Evolutionary conservation across 2,797 vertebrate genomes (phyloP).

Genomic region (Perodicticus potto): DNA sequence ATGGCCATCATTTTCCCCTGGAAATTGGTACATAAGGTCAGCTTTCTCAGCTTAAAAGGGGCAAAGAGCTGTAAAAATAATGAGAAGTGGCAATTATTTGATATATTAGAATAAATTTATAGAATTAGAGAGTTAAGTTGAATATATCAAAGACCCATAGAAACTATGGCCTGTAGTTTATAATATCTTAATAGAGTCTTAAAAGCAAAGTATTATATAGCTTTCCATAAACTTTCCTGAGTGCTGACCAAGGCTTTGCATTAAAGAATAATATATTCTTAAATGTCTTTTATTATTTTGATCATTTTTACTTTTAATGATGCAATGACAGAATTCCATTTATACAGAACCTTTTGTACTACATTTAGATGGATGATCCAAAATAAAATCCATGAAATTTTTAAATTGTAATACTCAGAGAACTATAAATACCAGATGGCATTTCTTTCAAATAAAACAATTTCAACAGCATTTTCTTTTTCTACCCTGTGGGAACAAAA

Average conservation of each 20-base stretch:
- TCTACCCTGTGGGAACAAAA: constrained; percentile 42
- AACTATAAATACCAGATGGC: constrained; percentile 49
- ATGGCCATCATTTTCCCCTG: background rate
- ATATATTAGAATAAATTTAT: constrained; percentile 45
- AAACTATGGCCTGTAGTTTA: constrained; percentile 32
- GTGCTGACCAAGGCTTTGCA: constrained; percentile 31
- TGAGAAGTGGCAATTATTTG: constrained; percentile 22
- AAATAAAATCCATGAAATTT: constrained; percentile 40
- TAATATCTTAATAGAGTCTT: constrained; percentile 55
- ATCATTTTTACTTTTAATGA: constrained; percentile 45
- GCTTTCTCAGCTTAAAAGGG: constrained; percentile 28
- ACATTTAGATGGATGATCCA: background rate
- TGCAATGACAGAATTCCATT: background rate
- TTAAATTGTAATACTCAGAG: background rate
- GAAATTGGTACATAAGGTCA: background rate
- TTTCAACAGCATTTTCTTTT: constrained; percentile 58
- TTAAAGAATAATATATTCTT: constrained; percentile 46
- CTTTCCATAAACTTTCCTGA: constrained; percentile 60
- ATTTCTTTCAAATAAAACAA: constrained; percentile 68
- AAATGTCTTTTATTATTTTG: constrained; percentile 45
- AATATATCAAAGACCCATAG: constrained; percentile 42
- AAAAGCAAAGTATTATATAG: constrained; percentile 54
- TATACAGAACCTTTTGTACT: background rate
- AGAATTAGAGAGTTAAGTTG: constrained; percentile 40
- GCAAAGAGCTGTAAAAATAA: background rate